These are phyloP conservation scores for Tetramorium bicarinatum DNA, from an alignment of 2,888 invertebrate genomes.

Conservation along the genomic window DNA sequence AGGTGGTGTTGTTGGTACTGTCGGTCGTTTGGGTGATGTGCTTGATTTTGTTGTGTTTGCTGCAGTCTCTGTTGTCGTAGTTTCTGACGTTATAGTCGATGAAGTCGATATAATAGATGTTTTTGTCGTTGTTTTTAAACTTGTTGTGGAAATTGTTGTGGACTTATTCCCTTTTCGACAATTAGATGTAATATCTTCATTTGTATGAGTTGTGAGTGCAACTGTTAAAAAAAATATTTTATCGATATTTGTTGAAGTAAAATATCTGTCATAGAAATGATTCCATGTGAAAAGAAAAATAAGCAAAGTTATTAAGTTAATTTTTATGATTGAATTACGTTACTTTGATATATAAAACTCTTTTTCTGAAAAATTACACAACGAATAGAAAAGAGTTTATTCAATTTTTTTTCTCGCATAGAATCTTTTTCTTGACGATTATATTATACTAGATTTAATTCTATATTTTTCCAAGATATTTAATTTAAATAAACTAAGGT, in stretches of 20 bases:
- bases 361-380: not conserved
- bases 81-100: too few species aligned
- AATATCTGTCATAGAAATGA: not conserved
- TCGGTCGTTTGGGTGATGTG: too few species aligned
- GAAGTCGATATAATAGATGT: too few species aligned
- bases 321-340: not conserved
- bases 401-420: not conserved
- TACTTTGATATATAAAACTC: not conserved
- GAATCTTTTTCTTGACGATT: not conserved
- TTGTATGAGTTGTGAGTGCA: not conserved
- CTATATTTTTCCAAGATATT: not conserved
- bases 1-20: too few species aligned
- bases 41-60: too few species aligned
- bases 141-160: conserved; percentile 6
- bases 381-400: not conserved
- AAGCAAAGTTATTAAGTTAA: not conserved
- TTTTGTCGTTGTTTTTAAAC: too few species aligned
- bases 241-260: not conserved
- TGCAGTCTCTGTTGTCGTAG: too few species aligned
- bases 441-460: not conserved
- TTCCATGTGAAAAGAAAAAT: not conserved
- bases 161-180: not conserved
- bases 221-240: conserved; percentile 14
- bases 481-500: not conserved
- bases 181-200: not conserved